Evolutionary conservation across 1,140 invertebrate genomes (phyloP).

Genomic region (Thaumatotibia leucotreta): DNA sequence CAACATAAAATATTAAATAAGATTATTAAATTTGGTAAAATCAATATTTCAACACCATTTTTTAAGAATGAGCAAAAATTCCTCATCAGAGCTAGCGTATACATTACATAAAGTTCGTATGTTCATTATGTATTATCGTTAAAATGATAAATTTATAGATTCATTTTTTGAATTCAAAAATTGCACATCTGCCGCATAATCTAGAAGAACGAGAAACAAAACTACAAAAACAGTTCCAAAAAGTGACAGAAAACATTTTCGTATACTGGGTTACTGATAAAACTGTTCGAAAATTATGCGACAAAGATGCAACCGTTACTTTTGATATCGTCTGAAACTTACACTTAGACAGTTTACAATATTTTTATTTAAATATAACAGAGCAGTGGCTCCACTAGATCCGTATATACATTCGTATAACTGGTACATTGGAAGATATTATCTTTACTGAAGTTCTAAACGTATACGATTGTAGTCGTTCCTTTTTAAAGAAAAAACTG

Average conservation of each 20-base stretch:
- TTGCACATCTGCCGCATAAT: slow-evolving; percentile 21
- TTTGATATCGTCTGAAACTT: slow-evolving; percentile 61
- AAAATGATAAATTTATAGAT: slow-evolving; percentile 67
- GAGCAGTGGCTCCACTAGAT: slow-evolving; percentile 65
- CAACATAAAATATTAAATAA: slow-evolving; percentile 79
- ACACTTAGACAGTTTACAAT: slow-evolving; percentile 68
- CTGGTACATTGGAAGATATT: slow-evolving; percentile 70
- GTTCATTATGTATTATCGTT: slow-evolving; percentile 54
- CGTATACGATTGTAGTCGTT: slow-evolving; percentile 70
- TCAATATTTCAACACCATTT: slow-evolving; percentile 75
- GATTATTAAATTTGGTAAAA: slow-evolving; percentile 78
- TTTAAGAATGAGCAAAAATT: slow-evolving; percentile 76
- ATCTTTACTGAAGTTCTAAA: slow-evolving; percentile 53
- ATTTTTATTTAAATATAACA: slow-evolving; percentile 71
- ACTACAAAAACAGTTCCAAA: not conserved
- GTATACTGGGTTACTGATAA: slow-evolving; percentile 12
- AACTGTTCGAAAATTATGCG: slow-evolving; percentile 16
- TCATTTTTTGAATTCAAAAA: slow-evolving; percentile 43
- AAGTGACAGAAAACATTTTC: not conserved
- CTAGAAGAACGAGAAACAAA: not conserved
- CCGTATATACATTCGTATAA: slow-evolving; percentile 74
- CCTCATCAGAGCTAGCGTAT: slow-evolving; percentile 77
- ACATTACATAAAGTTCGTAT: slow-evolving; percentile 69
- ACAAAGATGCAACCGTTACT: slow-evolving; percentile 22
- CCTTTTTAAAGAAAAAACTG: slow-evolving; percentile 64